Evolutionary conservation across 2,888 invertebrate species (phyloP), one percentile per base, ranked within the genome.

Genomic region (Cartodere bifasciata): DNA sequence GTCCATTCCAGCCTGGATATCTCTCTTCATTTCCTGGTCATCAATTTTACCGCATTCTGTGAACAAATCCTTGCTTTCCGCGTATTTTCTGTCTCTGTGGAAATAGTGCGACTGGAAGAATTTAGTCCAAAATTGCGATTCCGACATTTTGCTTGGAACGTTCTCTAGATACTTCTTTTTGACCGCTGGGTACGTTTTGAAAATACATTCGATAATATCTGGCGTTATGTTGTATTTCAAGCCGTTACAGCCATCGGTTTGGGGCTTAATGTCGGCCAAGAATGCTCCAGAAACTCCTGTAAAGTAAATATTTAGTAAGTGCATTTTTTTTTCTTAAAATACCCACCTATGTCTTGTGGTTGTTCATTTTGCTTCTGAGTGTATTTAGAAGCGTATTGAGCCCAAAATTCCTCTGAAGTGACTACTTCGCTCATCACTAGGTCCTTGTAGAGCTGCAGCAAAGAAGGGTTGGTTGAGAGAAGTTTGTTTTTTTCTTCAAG

Each of bases 81-180:
- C 76, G 45, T 83, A 83, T 45, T 88, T 82, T 34, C 90, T 78
- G 63, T 91, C 88, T 46, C 72, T 72, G 64, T 97, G 95, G 67
- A 87, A 88, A 65, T 99, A 99, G 67, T 98, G 97, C 10, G 95
- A 97, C 58, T 98, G 97, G 66, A 98, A 98, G 64, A 99, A 99
- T 53, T 92, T 87, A 9, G 91, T 92, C 98, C 98, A 99, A 64
- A 99, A 99, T 53, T 95, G 94, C 1, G 86, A 75, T 64, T 98
- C 98, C 1, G 84, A 76, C 73, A 97, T 72, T 65, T 91, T 88
- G 40, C 82, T 73, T 16, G 98, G 98, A 20, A 99, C 98, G 61
- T 90, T 81, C 58, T 98, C 97, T 34, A 80, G 64, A 60, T 97
- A 94, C 70, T 97, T 97, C 67, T 83, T 84, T 53, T 90, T 83